Evolutionary conservation across 1,140 invertebrate species (phyloP), one percentile per base, ranked within the genome.

Genomic region (Leptonema lineaticorne): DNA sequence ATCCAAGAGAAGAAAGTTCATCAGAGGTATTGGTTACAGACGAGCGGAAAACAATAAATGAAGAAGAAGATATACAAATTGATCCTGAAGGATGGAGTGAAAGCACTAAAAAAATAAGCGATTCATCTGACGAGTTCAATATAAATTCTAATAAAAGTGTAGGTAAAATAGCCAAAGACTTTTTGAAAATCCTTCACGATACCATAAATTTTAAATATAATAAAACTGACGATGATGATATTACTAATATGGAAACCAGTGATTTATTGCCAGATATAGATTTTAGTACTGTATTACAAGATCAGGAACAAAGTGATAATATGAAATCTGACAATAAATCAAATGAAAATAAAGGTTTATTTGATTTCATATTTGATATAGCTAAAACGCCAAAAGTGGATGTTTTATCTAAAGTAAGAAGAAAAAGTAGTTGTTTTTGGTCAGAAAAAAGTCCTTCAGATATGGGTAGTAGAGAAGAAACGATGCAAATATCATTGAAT

Each of bases 101-200:
- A 4, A 74, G 29, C 27, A 48, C 18, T 71, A 57, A 14, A 5
- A 78, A 81, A 67, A 50, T 5, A 20, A 28, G 48, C 41, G 30
- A 59, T n/a, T n/a, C 24, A 3, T 8, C 9, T 2, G 46, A 18
- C 20, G 20, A 41, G 2, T 41, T 4, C 18, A 58, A 27, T 18
- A 18, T 75, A 76, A 8, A 76, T 79, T 22, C 74, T 73, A 20
- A 33, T 68, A 68, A 63, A 63, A 78, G 78, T 4, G 79, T 79
- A 1, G 78, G 76, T 11, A 76, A 77, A 72, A 71, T 83, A 2
- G 81, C 81, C 4, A 76, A 78, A 69, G 79, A 83, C 59, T 72
- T 83, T 0, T 72, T 82, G 11, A 80, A 82, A 74, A 79, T 83
- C 0, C 74, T 83, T n/a, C 81, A 82, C 58, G 81, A 83, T 48